Conservation (phyloP, 37 sponge, comb jelly and placozoan genomes). For the Mnemiopsis leidyi region DNA sequence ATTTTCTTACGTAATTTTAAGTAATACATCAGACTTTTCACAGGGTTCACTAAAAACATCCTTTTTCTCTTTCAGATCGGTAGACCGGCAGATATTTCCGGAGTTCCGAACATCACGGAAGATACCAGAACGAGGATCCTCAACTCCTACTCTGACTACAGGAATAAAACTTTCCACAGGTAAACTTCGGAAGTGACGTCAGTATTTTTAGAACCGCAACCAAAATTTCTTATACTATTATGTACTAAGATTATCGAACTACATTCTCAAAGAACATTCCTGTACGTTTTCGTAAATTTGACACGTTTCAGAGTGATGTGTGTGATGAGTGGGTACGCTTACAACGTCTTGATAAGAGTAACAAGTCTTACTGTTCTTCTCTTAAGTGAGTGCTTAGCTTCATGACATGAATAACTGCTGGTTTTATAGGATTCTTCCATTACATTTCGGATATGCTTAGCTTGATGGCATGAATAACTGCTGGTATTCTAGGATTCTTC, state of each 20-base stretch:
- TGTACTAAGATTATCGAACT: not conserved
- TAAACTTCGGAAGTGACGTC: not conserved
- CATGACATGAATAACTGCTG: too few relatives aligned
- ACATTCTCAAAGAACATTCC: not conserved
- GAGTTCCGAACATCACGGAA: not conserved
- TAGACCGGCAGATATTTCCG: not conserved
- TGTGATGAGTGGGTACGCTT: conserved; percentile 23
- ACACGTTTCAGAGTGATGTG: not conserved
- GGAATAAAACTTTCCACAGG: conserved; percentile 13
- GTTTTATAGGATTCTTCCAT: too few relatives aligned
- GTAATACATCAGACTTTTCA: too few relatives aligned
- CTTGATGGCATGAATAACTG: too few relatives aligned
- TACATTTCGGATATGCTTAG: too few relatives aligned
- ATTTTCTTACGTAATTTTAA: too few relatives aligned
- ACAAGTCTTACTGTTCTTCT: conserved; percentile 43
- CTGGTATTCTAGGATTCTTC: too few relatives aligned
- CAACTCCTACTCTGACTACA: not conserved
- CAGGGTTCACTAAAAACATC: too few relatives aligned
- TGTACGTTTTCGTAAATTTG: not conserved
- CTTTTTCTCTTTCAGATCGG: conserved; percentile 12
- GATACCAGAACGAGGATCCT: not conserved
- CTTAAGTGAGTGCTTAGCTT: conserved; percentile 12
- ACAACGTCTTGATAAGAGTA: conserved; percentile 13
- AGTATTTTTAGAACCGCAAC: too few relatives aligned
- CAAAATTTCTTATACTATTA: too few relatives aligned